Conservation (phyloP, 2,113 vertebrate species). For the Trochalopteron elliotii region DNA sequence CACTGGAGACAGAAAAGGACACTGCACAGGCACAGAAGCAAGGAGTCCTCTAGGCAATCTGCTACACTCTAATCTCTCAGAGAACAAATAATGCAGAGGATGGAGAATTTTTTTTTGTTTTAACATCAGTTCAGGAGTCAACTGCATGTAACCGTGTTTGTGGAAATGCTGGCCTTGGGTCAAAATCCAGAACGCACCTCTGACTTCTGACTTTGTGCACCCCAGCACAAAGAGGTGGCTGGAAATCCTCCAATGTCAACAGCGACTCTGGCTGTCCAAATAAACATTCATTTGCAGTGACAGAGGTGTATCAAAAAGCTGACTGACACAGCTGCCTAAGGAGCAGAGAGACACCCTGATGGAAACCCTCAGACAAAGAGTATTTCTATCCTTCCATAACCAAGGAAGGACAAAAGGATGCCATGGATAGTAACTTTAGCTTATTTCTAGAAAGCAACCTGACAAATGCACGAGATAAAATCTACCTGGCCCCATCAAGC, state of each 20-base stretch:
- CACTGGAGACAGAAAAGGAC: not conserved
- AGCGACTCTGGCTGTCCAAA: not conserved
- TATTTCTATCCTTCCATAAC: not conserved
- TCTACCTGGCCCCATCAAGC: not conserved
- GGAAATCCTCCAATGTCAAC: not conserved
- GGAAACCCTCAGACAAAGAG: not conserved
- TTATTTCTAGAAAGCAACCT: not conserved
- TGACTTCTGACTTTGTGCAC: not conserved
- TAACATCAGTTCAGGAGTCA: not conserved
- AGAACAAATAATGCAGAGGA: not conserved
- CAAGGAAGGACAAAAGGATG: not conserved
- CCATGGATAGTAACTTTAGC: not conserved
- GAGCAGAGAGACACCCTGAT: not conserved
- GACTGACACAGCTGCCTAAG: not conserved
- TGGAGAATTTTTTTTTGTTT: not conserved
- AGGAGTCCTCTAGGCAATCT: not conserved
- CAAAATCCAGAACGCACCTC: not conserved
- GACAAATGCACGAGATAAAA: not conserved
- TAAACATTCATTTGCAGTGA: not conserved
- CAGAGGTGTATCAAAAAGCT: fast-evolving
- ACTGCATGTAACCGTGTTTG: not conserved
- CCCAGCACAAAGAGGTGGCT: not conserved
- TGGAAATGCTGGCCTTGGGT: not conserved
- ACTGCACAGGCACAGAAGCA: not conserved
- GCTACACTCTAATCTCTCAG: not conserved